Base-by-base conservation (phyloP, 2,797 vertebrate genomes). In the Chelmon rostratus region DNA sequence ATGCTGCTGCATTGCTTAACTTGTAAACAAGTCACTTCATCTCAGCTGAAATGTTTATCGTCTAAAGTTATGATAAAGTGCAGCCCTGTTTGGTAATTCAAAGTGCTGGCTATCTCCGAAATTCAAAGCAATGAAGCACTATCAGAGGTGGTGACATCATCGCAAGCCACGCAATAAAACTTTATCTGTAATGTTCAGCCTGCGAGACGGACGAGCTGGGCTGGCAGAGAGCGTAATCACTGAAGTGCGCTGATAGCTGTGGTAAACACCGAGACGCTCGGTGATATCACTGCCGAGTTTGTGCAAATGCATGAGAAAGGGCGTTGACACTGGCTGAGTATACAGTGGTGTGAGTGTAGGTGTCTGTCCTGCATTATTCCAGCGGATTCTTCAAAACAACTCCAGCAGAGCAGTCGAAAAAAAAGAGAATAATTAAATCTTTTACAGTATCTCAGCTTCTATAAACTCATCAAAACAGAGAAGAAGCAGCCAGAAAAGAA, bases 71-170 rank as follows among this genome's bases (percentile, higher is more conserved):
- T 80, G 88, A 83, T 75, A 52, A 64, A 62, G 66, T 1, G 31
- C 79, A 82, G 80, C 73, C 23, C 16, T 62, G 73, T 82, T 65
- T 49, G 59, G 77, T 82, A 63, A 47, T 67, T 76, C 54, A 49
- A 80, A 53, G 54, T 64, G 58, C 62, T 23, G 57, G 23, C 40
- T 86, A 80, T 83, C 81, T 89, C 47, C 33, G 13, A 56, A 74
- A 79, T 70, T 81, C 72, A 81, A 86, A 86, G 76, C 68, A 49
- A 66, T 40, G 6, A 62, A 75, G 42, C 52, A 2, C 59, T 78
- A 85, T 90, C 81, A 71, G 81, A 89, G 81, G 67, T 31, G 81
- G 73, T 90, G 90, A 91, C 87, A 89, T 93, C 86, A 91, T 56
- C 2, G 7, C 18, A 28, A 70, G 70, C 63, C 16, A 2, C 11